phyloP scores from a whole-genome alignment of 2,113 vertebrate genomes.

The Oncorhynchus clarkii region DNA sequence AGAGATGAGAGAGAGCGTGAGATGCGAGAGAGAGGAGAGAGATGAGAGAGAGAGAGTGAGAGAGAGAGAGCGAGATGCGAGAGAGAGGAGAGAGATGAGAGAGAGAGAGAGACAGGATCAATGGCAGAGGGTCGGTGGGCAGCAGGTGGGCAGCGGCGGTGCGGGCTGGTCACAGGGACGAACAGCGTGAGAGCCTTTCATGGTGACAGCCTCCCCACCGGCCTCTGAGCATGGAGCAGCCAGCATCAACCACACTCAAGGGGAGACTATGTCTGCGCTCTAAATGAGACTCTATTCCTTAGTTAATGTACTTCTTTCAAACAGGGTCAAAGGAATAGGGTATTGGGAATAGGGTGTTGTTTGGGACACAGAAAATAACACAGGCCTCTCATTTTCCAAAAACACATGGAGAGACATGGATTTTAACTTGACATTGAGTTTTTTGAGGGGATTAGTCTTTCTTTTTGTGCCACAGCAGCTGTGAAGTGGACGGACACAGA shows the following conservation, averaged over 20 bases:
- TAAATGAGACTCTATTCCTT: too few relatives aligned
- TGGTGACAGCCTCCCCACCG: conserved; percentile 28
- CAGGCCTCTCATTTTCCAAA: conserved; percentile 21
- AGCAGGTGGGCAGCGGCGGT: conserved; percentile 16
- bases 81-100: too few relatives aligned
- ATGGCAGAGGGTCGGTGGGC: background rate
- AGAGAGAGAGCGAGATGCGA: too few relatives aligned
- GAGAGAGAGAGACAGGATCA: conserved; percentile 19
- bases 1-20: too few relatives aligned
- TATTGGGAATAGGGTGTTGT: too few relatives aligned
- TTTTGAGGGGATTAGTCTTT: background rate
- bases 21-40: too few relatives aligned
- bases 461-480: background rate
- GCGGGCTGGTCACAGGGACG: conserved; percentile 29
- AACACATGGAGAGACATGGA: conserved; percentile 29
- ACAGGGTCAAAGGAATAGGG: too few relatives aligned
- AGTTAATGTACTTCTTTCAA: too few relatives aligned
- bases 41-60: too few relatives aligned
- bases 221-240: conserved; percentile 15
- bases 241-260: conserved; percentile 10
- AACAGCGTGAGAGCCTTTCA: conserved; percentile 38
- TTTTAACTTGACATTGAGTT: conserved; percentile 34
- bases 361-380: background rate
- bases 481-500: background rate
- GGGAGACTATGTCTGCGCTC: conserved; percentile 1